These are phyloP conservation scores for Malachius bipustulatus DNA, from an alignment of 2,888 invertebrate species.

Conservation along the genomic window DNA sequence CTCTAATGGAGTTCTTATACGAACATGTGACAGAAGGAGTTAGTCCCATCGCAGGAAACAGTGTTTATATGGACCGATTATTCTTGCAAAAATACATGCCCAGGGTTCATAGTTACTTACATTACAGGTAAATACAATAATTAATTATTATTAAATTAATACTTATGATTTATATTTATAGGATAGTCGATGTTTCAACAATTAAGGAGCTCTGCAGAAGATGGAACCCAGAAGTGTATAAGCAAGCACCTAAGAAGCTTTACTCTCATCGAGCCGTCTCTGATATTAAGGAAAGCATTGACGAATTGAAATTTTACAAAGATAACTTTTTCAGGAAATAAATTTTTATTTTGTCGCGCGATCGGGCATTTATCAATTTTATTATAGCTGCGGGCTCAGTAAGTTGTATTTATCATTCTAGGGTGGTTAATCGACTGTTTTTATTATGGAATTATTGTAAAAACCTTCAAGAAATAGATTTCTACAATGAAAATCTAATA, in stretches of 20 bases:
- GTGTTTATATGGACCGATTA: conserved; percentile 72
- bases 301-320: conserved; percentile 72
- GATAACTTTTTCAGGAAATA: conserved; percentile 47
- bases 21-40: conserved; percentile 43
- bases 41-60: conserved; percentile 79
- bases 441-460: neutral
- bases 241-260: conserved; percentile 48
- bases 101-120: conserved; percentile 59
- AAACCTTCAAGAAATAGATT: neutral
- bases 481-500: too few species aligned
- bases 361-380: too few species aligned
- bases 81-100: conserved; percentile 82
- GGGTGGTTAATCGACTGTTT: neutral
- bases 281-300: conserved; percentile 78
- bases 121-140: too few species aligned
- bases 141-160: conserved; percentile 29
- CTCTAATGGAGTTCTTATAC: conserved; percentile 59
- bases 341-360: too few species aligned
- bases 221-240: conserved; percentile 59
- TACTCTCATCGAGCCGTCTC: conserved; percentile 61
- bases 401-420: too few species aligned
- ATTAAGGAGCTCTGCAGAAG: conserved; percentile 72
- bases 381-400: too few species aligned
- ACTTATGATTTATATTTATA: too few species aligned
- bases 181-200: conserved; percentile 85